Percentiles rank a stretch among this genome's conserved stretches.
Conservation (phyloP, 2,113 vertebrate genomes). For the Mormyrus iriodes region DNA sequence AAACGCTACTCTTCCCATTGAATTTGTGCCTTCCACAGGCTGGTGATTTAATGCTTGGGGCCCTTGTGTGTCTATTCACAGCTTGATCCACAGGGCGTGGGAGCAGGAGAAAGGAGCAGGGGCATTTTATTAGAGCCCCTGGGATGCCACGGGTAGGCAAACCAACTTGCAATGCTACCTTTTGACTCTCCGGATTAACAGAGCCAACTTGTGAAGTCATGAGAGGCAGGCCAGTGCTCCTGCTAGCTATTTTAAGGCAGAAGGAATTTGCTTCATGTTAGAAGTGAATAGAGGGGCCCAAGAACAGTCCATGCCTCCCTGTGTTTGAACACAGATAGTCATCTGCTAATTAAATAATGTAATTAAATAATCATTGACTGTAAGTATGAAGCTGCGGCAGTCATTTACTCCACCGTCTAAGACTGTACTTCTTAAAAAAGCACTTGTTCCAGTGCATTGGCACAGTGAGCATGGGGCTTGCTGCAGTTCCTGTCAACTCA, state of each 20-base stretch:
- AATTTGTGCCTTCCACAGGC: background rate
- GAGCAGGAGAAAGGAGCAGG: background rate
- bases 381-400: background rate
- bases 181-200: background rate
- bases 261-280: background rate
- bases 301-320: background rate
- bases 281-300: background rate
- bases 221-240: background rate
- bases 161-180: background rate
- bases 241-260: background rate
- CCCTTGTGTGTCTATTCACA: background rate
- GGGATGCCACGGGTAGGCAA: background rate
- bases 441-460: background rate
- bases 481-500: constrained; percentile 3
- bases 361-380: background rate
- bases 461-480: background rate
- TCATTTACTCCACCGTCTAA: background rate
- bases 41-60: background rate
- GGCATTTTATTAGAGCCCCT: background rate
- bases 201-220: background rate
- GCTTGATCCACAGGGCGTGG: background rate
- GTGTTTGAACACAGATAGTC: background rate
- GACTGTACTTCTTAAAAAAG: background rate
- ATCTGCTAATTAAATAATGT: background rate
- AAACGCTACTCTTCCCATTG: background rate